Conservation (phyloP, 2,113 vertebrate genomes). For the Genyomyrus donnyi region DNA sequence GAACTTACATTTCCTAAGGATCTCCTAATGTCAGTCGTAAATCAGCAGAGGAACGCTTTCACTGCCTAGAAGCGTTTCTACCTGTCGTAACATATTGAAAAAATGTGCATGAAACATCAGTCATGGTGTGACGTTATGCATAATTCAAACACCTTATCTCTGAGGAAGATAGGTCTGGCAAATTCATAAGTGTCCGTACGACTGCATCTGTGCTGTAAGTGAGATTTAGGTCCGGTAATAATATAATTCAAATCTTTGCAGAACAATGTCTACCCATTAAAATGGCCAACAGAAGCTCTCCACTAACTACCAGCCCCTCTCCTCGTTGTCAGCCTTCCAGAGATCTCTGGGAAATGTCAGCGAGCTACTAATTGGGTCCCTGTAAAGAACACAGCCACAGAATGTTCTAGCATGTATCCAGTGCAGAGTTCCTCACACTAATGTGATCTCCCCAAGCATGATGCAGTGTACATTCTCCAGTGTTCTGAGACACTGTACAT, state of each 20-base stretch:
- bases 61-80: not conserved
- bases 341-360: not conserved
- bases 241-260: not conserved
- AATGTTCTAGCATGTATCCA: not conserved
- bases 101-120: not conserved
- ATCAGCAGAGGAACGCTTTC: not conserved
- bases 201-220: not conserved
- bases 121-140: not conserved
- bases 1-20: not conserved
- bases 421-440: not conserved
- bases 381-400: not conserved
- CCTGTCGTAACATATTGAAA: constrained; percentile 7
- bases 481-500: not conserved
- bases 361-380: not conserved
- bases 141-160: constrained; percentile 4
- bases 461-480: not conserved
- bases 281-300: not conserved
- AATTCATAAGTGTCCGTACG: not conserved
- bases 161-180: not conserved
- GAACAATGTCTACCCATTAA: not conserved
- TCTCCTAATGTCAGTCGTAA: not conserved
- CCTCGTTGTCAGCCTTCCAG: not conserved
- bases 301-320: not conserved
- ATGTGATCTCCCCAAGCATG: not conserved
- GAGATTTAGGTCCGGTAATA: not conserved